Evolutionary conservation across 2,113 vertebrate genomes (phyloP), one percentile per base, ranked within the genome.

Genomic region (Bubo scandiacus): DNA sequence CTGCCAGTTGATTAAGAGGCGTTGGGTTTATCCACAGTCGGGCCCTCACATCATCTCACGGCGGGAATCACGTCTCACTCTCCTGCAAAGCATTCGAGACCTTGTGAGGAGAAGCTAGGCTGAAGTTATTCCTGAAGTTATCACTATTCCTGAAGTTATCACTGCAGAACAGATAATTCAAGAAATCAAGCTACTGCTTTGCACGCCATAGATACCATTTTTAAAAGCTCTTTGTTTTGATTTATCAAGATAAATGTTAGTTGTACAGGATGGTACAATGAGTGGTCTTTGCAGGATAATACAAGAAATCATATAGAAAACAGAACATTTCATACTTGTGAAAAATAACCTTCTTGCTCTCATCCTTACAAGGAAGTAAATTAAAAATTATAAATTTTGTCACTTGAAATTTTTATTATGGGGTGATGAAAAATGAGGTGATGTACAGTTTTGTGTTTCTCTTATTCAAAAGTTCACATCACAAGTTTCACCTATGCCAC

Each of bases 31-130:
- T 16, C 73, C n/a, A 11, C 63, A 45, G 74, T 1, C 1, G 3
- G 61, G 19, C 15, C 29, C 59, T 16, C 23, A 12, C 47, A 20
- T 2, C 58, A 49, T 15, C 42, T 63, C 38, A 4, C 14, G 3
- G n/a, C 1, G 3, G 0, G 4, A 8, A 30, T 34, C 83, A 12
- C 4, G 0, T 9, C 61, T 19, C 18, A 12, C 45, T 21, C 27
- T 43, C 22, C 67, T 25, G 42, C 25, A 29, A 71, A 80, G 36
- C 26, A 29, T 25, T 30, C 2, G 3, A 58, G 57, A 23, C 27
- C 29, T 21, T 13, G 65, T 0, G 3, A 71, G 45, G 40, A 85
- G 71, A 7, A 42, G 34, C 25, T 22, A 42, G 36, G 6, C 77
- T 77, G 52, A 54, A 66, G 42, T 20, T 36, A 29, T 10, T 43